A percentile compares a stretch with the other conserved stretches of the same genome.
phyloP scores from a whole-genome alignment of 2,113 vertebrate genomes.

The human (Homo sapiens) region DNA sequence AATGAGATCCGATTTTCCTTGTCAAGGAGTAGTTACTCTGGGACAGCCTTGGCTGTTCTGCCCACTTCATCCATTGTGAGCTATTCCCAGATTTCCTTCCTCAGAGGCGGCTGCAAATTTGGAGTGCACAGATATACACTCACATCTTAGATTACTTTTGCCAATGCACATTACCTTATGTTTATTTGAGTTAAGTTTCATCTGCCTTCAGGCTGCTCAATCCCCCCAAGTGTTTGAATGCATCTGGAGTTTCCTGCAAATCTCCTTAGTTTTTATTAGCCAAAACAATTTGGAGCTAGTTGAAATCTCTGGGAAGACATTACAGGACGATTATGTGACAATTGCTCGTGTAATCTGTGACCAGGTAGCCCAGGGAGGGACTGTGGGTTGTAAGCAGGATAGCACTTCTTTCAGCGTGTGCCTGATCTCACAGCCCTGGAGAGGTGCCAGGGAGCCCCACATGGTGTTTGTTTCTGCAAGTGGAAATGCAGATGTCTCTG shows the following conservation, averaged over 20 bases:
- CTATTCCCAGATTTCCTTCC: neutral
- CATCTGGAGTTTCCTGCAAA: constrained; percentile 70
- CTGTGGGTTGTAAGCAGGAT: neutral
- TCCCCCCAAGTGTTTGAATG: constrained; percentile 63
- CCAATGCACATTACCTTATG: constrained; percentile 64
- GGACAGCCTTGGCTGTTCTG: constrained; percentile 15
- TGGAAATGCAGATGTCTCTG: neutral
- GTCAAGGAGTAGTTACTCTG: neutral
- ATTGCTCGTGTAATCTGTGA: constrained; percentile 41
- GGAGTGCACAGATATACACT: neutral
- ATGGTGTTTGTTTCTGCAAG: neutral
- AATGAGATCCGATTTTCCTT: constrained; percentile 34
- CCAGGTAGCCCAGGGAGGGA: neutral
- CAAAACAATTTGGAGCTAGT: constrained; percentile 59
- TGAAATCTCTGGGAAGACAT: constrained; percentile 67
- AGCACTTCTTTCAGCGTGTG: rapidly evolving
- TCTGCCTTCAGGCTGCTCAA: constrained; percentile 57
- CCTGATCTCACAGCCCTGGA: neutral
- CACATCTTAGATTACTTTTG: constrained; percentile 54
- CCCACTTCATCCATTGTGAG: neutral
- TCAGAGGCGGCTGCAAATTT: constrained; percentile 37
- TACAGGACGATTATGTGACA: constrained; percentile 55
- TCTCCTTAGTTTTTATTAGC: constrained; percentile 67
- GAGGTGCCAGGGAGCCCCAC: neutral
- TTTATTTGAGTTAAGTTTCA: constrained; percentile 71